Conservation (phyloP, 1,140 invertebrate genomes). For the Microplitis mediator region DNA sequence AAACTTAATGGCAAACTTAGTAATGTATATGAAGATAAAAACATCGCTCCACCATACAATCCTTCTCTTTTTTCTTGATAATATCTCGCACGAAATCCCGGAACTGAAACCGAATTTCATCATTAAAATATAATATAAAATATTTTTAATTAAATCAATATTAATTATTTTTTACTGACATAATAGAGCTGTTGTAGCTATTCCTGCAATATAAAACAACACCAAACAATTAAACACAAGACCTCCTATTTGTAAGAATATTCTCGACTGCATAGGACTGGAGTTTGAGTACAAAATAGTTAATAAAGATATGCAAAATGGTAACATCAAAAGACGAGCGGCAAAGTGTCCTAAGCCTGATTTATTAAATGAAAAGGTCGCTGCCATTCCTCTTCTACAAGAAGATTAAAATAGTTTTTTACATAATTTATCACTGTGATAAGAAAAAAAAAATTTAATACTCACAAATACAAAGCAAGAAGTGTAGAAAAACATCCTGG, state of each 20-base stretch:
- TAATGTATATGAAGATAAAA: conserved; percentile 79
- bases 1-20: conserved; percentile 82
- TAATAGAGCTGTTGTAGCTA: conserved; percentile 77
- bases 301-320: conserved; percentile 77
- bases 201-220: conserved; percentile 78
- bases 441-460: not conserved
- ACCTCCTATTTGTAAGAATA: conserved; percentile 64
- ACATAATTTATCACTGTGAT: not conserved
- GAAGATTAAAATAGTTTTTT: not conserved
- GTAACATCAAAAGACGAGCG: conserved; percentile 75
- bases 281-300: conserved; percentile 78
- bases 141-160: not conserved
- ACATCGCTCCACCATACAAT: conserved; percentile 82
- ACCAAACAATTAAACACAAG: conserved; percentile 82
- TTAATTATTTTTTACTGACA: conserved; percentile 67
- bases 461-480: conserved; percentile 77
- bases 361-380: conserved; percentile 78
- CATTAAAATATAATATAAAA: not conserved
- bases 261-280: conserved; percentile 51
- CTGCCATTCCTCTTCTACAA: conserved; percentile 73
- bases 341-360: conserved; percentile 76
- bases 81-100: conserved; percentile 83
- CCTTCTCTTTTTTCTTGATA: conserved; percentile 89
- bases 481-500: conserved; percentile 75
- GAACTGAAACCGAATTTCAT: conserved; percentile 65